phyloP scores from a whole-genome alignment of 2,113 vertebrate genomes.

The Dipodomys stephensi region DNA sequence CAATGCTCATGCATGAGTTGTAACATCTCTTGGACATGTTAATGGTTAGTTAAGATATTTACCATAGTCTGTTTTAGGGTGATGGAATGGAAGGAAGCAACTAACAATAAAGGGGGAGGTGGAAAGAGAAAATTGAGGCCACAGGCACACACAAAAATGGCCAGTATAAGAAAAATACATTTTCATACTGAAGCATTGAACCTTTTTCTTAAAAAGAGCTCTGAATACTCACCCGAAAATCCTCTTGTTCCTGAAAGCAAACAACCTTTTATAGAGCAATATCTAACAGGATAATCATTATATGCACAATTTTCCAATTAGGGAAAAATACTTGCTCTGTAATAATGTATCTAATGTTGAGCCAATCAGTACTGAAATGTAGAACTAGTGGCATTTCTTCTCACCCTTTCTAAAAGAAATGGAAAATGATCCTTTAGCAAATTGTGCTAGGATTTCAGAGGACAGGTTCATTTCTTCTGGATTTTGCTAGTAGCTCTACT shows the following conservation, averaged over 20 bases:
- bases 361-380: neutral
- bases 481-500: conserved; percentile 17
- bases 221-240: neutral
- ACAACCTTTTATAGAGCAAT: neutral
- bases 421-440: conserved; percentile 16
- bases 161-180: neutral
- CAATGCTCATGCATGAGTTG: neutral
- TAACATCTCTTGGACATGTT: neutral
- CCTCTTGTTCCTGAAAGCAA: neutral
- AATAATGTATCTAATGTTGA: neutral
- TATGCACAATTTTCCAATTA: neutral
- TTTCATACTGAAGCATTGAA: neutral
- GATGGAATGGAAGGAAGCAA: neutral
- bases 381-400: neutral
- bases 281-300: neutral
- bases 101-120: neutral
- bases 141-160: neutral
- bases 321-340: neutral
- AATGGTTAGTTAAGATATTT: neutral
- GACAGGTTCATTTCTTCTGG: neutral
- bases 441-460: conserved; percentile 13
- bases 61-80: neutral
- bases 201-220: conserved; percentile 21
- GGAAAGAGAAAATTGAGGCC: neutral
- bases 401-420: neutral